Evolutionary conservation across 2,113 vertebrate genomes (phyloP).

Genomic region (Zapornia atra): DNA sequence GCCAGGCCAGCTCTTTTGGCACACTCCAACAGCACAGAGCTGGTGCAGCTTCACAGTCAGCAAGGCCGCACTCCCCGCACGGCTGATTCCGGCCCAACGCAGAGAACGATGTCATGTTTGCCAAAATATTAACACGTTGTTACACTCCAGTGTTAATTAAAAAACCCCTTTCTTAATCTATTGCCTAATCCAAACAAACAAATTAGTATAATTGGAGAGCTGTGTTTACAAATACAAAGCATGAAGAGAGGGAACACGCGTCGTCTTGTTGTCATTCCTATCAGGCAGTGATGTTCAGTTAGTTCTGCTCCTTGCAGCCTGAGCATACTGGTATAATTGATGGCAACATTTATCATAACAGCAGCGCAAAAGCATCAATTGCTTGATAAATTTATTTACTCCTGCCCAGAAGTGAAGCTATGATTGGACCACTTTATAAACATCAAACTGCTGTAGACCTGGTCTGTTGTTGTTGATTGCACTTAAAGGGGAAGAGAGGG

Average conservation of each 20-base stretch:
- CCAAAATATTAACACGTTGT: constrained; percentile 14
- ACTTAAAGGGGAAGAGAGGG: neutral
- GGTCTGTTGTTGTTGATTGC: neutral
- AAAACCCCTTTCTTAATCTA: constrained; percentile 34
- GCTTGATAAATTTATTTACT: constrained; percentile 71
- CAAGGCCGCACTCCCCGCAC: rapidly evolving
- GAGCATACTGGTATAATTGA: constrained; percentile 50
- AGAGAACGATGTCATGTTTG: neutral
- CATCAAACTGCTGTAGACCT: constrained; percentile 33
- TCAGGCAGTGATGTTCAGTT: constrained; percentile 12
- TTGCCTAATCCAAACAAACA: constrained; percentile 62
- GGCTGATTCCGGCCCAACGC: neutral
- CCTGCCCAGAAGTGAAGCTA: constrained; percentile 52
- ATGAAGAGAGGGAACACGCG: neutral
- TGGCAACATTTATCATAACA: constrained; percentile 67
- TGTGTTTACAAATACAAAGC: constrained; percentile 9
- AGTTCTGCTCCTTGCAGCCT: constrained; percentile 25
- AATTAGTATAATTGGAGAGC: constrained; percentile 63
- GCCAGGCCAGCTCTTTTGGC: neutral
- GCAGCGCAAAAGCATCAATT: constrained; percentile 50
- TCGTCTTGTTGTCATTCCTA: constrained; percentile 53
- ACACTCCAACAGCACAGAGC: rapidly evolving
- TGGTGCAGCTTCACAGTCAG: neutral
- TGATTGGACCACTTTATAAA: constrained; percentile 65
- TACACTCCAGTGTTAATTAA: neutral